A percentile compares a stretch with the other conserved stretches of the same genome.
phyloP scores from a whole-genome alignment of 2,888 invertebrate species.

The Hoplodrina blanda region DNA sequence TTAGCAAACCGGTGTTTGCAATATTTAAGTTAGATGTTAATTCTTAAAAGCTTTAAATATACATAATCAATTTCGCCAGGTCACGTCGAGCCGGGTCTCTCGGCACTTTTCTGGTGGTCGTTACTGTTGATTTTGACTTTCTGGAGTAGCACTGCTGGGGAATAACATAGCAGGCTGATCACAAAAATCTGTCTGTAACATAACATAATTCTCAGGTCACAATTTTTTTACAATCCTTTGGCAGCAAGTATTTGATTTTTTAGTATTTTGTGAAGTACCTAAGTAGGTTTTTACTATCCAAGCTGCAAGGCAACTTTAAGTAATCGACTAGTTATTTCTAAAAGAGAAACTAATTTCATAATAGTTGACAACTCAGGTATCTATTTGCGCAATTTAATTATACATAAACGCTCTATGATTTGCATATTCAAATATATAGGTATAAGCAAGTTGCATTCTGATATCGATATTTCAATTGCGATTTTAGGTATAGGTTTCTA shows the following conservation, averaged over 20 bases:
- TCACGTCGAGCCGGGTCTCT: neutral
- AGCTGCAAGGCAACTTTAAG: conserved; percentile 3
- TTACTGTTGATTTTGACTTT: neutral
- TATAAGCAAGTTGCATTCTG: conserved; percentile 1
- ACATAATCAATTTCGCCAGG: neutral
- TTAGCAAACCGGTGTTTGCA: too few species aligned
- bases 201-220: neutral
- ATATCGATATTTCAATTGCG: conserved; percentile 15
- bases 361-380: conserved; percentile 12
- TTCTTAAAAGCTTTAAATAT: too few species aligned
- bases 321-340: conserved; percentile 14
- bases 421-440: neutral
- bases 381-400: conserved; percentile 26
- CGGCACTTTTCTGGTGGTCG: neutral
- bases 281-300: neutral
- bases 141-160: neutral
- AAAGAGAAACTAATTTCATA: conserved; percentile 31
- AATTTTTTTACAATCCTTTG: too few species aligned
- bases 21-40: too few species aligned
- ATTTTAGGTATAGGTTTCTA: neutral
- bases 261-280: neutral
- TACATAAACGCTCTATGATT: conserved; percentile 19
- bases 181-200: neutral
- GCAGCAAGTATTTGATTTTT: too few species aligned
- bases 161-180: neutral